These are phyloP conservation scores for Parazoanthus atlanticus DNA, from an alignment of 92 coral and sea anemone species.

Conservation along the genomic window DNA sequence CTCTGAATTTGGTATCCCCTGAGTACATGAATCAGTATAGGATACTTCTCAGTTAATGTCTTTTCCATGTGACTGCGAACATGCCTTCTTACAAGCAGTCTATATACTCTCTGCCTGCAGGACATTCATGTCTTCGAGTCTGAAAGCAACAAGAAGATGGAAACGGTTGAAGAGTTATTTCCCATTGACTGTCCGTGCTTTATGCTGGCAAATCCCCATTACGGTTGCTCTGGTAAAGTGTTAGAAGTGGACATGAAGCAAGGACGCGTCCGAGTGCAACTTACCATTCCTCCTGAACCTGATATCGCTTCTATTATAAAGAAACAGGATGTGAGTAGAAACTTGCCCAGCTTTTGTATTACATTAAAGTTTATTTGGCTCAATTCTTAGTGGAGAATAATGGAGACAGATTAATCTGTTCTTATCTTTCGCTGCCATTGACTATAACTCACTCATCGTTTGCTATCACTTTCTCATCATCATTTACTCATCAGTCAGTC, in stretches of 20 bases:
- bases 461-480: not conserved
- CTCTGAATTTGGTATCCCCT: too few species aligned
- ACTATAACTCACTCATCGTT: not conserved
- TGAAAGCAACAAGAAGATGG: conserved; percentile 56
- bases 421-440: not conserved
- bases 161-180: conserved; percentile 86
- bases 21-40: too few species aligned
- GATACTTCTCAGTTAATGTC: not conserved
- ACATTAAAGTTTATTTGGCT: too few species aligned
- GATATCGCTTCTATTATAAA: conserved; percentile 69
- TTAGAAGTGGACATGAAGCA: conserved; percentile 91
- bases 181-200: conserved; percentile 88
- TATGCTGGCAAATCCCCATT: conserved; percentile 93
- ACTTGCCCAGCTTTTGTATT: not conserved
- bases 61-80: too few species aligned
- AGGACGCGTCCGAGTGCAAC: conserved; percentile 93
- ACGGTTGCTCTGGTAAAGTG: conserved; percentile 90
- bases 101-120: conserved; percentile 37
- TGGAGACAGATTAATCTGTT: not conserved
- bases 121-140: conserved; percentile 82
- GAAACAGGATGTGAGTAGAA: conserved; percentile 56
- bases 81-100: not conserved
- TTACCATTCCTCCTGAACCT: conserved; percentile 85
- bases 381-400: too few species aligned
- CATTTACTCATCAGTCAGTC: not conserved